Evolutionary conservation across 2,888 invertebrate species (phyloP), one percentile per base, ranked within the genome.

Genomic region (Pocota personata): DNA sequence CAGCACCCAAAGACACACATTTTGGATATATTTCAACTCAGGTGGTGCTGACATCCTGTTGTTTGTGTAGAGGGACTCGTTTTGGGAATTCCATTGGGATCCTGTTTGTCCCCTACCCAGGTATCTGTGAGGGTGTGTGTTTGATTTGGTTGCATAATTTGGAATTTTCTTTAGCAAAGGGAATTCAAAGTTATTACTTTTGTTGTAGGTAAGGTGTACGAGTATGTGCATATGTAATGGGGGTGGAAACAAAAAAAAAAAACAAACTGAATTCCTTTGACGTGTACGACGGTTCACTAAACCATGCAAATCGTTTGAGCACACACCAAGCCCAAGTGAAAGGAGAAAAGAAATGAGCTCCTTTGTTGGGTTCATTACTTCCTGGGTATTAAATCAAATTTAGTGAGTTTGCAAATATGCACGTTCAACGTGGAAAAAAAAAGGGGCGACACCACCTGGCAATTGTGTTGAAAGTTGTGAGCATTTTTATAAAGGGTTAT

Each of bases 371-470:
- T 67, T 76, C 76, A 67, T 76, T 66, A 76, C 57, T 76, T 76
- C 58, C 66, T 76, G 57, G 48, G 76, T 58, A 76, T 76, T 76
- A 50, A 67, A 67, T 76, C 66, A 76, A 76, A 58, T 67, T 76
- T 67, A 37, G 57, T 76, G 76, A 76, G 66, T 58, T 76, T 67
- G 76, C 76, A 76, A 58, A 76, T 76, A 58, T 67, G 16, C 57
- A 21, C 27, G 16, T 62, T n/a, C 12, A 14, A 46, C 48, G 46
- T 24, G 10, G 4, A 3, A 7, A 43, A 62, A 19, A 27, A 12
- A 19, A 40, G 0, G 37, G 58, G 12, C 27, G 27, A 12, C 32
- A 16, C 40, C 40, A 6, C 3, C 27, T 30, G 8, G 16, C n/a
- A 37, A 37, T 58, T 48, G 35, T 58, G 66, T n/a, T 40, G 27